These are phyloP conservation scores for Cyrtonyx montezumae DNA, from an alignment of 2,113 vertebrate species.

Conservation along the genomic window DNA sequence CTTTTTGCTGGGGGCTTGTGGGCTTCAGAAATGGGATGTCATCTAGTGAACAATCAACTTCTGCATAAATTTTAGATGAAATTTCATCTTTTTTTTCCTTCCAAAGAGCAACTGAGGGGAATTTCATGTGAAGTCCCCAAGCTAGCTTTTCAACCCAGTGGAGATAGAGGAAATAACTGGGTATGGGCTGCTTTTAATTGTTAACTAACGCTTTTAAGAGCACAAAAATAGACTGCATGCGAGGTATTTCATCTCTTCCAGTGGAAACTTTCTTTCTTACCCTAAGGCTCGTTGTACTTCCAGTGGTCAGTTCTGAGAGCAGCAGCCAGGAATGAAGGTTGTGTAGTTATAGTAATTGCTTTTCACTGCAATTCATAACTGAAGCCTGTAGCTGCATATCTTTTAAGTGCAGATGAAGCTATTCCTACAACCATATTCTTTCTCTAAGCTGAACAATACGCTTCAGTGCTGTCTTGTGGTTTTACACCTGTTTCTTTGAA, in stretches of 20 bases:
- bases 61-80: slow-evolving; percentile 30
- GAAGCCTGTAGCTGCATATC: background rate
- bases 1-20: slow-evolving; percentile 13
- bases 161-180: background rate
- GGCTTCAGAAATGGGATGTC: slow-evolving; percentile 8
- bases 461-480: background rate
- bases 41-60: slow-evolving; percentile 5
- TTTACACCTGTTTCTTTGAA: background rate
- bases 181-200: background rate
- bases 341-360: background rate
- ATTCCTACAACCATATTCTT: background rate
- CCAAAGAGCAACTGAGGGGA: background rate
- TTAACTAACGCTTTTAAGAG: background rate
- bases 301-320: background rate
- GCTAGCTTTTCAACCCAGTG: background rate
- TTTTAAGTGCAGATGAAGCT: background rate
- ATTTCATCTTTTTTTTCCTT: background rate
- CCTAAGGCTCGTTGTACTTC: background rate
- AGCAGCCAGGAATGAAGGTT: background rate
- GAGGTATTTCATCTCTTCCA: background rate
- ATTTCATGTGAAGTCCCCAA: background rate
- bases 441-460: background rate
- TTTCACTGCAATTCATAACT: background rate
- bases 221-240: background rate
- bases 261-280: background rate